Base-by-base conservation (phyloP, 1,140 invertebrate species). In the Lepidotrigona ventralis region DNA sequence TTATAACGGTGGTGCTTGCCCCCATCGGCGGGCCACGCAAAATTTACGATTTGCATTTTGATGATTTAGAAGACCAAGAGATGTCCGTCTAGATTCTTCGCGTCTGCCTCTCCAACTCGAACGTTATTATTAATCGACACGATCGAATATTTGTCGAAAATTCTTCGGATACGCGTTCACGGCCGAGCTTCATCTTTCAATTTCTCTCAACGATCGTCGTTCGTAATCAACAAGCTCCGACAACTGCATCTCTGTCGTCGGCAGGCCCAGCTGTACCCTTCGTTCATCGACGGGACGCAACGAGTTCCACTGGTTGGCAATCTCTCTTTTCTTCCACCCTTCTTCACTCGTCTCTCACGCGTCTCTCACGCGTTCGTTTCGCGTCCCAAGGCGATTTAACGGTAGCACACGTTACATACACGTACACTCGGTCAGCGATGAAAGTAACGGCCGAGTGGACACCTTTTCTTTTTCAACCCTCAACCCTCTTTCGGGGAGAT, bases 401-500 rank as follows among this genome's bases (percentile, higher is more conserved):
- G 64, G 60, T 72, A 26, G 64, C 33, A 11, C 63, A 53, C 58
- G 78, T 46, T 46, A 46, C 39, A 39, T 39, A 39, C 39, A 39
- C 39, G 26, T 64, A 64, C 63, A 23, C 46, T 81, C 58, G 84
- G 76, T 83, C 86, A 85, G 87, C n/a, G 33, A 69, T 71, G 54
- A 51, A 64, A 39, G 77, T 88, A 89, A 89, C 87, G 87, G 87
- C 73, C 81, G 78, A 81, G 66, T 72, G 84, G 87, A 80, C 87
- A 88, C 80, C 87, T 89, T 89, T 89, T 89, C 87, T 88, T 85
- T 39, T 60, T 73, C 80, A 86, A 89, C 86, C 87, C 87, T 73
- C 80, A 86, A 89, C 86, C 87, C 87, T 83, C 87, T 86, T 60
- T 79, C 85, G 77, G 64, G 66, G 53, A 86, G 79, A 79, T 79